Base-by-base conservation (phyloP, 2,888 invertebrate species). In the Periphyllus acericola region DNA sequence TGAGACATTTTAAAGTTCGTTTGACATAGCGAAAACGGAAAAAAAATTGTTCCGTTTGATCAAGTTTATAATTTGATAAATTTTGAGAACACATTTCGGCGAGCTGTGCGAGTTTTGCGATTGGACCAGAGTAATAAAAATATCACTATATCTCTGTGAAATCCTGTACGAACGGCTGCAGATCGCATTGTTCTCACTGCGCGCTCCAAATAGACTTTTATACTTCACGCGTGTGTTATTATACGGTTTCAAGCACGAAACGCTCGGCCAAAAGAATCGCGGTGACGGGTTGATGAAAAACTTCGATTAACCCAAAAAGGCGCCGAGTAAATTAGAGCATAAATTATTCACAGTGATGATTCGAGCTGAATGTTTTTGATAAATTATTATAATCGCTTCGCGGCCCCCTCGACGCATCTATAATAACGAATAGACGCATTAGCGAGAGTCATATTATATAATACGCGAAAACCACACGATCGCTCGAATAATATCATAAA, bases 231-330 rank as follows among this genome's bases (percentile, higher is more conserved):
- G 46, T 14, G n/a, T n/a, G n/a, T n/a, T n/a, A 14, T 46, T 2
- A 46, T 14, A 46, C 36, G 14, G 2, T 14, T 46, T 6, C 19
- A 5, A 25, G 60, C 21, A 55, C 32, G 29, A 9, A 29, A n/a
- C 9, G 8, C 68, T 29, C 29, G 29, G 21, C 60, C 0, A 32
- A 82, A 82, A 82, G 46, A 71, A 71, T 32, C 68, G 46, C 32
- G 46, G 21, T 46, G 71, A 82, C 71, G 71, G 71, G 32, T 71
- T 82, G 82, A 82, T 82, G 46, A 71, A 82, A 46, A 82, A 81
- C 71, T 71, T 82, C 71, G 71, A 82, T 82, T 71, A 82, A 82
- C 82, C 82, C 82, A 29, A 46, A 52, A 52, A 3, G 9, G 21
- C 21, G 6, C 46, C 6, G 46, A 71, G 11, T 82, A 82, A 46